A percentile compares a stretch with the other conserved stretches of the same genome.
Conservation (phyloP, 1,140 invertebrate genomes). For the Cydia strobilella region DNA sequence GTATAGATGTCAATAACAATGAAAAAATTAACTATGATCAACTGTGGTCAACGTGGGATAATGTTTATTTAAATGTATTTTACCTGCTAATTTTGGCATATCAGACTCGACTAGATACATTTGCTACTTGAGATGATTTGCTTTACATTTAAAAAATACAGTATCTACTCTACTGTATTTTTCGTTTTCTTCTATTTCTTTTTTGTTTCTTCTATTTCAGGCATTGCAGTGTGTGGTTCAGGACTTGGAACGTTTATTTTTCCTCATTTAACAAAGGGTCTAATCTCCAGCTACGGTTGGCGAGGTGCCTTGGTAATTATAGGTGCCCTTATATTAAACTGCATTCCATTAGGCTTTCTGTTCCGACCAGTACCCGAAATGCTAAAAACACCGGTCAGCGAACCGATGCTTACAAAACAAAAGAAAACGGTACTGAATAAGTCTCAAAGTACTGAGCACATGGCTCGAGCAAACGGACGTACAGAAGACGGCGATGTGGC, state of each 20-base stretch:
- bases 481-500: constrained; percentile 70
- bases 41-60: too few species aligned
- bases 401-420: constrained; percentile 68
- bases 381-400: constrained; percentile 65
- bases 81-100: too few species aligned
- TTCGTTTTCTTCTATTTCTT: too few species aligned
- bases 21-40: too few species aligned
- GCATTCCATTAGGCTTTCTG: constrained; percentile 90
- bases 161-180: too few species aligned
- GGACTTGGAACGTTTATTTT: constrained; percentile 93
- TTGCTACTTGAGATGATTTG: background rate
- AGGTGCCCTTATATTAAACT: constrained; percentile 89
- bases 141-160: too few species aligned
- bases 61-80: too few species aligned
- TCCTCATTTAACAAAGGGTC: constrained; percentile 86
- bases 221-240: constrained; percentile 96
- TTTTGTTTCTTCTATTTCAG: constrained; percentile 50
- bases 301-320: constrained; percentile 89
- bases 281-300: constrained; percentile 85
- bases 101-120: too few species aligned
- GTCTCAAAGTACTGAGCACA: constrained; percentile 80
- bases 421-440: constrained; percentile 72
- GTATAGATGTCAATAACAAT: too few species aligned
- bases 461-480: constrained; percentile 69
- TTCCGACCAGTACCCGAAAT: constrained; percentile 84